Evolutionary conservation across 2,888 invertebrate genomes (phyloP), one percentile per base, ranked within the genome.

Genomic region (Dolomedes plantarius): DNA sequence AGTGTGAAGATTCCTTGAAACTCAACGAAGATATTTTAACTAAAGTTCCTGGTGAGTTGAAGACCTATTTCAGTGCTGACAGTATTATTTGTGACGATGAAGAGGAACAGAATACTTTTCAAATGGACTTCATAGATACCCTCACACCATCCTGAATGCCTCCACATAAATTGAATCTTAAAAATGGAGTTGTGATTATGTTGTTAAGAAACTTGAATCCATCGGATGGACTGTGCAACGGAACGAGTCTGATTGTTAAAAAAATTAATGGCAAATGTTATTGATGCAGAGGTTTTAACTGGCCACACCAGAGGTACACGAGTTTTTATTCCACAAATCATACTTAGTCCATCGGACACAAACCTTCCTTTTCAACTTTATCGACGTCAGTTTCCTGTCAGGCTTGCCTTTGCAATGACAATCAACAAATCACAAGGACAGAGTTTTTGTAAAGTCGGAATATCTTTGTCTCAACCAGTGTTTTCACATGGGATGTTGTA

Each of bases 141-240:
- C 16, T 16, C 46, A 56, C 56, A 3, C 56, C 56, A 3, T 56
- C 56, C 3, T 56, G 23, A 23, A 56, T 56, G 23, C 56, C 56
- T 5, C 56, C 56, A 6, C 23, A 56, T 23, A 3, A 23, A 11
- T 11, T 56, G 23, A 23, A 6, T 1, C 11, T 67, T 16, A 67
- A 67, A 67, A 19, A 16, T 3, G 32, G 29, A 11, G 71, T 16
- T 28, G 16, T 50, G 6, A 16, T 72, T 1, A 72, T 46, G 71
- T 29, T 72, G 6, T 16, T 72, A 1, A 72, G 71, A 19, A 72
- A 72, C n/a, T 46, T 27, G 9, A 72, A 72, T 29, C 71, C 71
- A 46, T 29, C 27, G 29, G 11, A 1, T 13, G 50, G 71, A 28
- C 28, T 72, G 9, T 72, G 46, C 9, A 28, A 50, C 9, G 71